phyloP scores from a whole-genome alignment of 2,113 vertebrate genomes.

The Elephas maximus region DNA sequence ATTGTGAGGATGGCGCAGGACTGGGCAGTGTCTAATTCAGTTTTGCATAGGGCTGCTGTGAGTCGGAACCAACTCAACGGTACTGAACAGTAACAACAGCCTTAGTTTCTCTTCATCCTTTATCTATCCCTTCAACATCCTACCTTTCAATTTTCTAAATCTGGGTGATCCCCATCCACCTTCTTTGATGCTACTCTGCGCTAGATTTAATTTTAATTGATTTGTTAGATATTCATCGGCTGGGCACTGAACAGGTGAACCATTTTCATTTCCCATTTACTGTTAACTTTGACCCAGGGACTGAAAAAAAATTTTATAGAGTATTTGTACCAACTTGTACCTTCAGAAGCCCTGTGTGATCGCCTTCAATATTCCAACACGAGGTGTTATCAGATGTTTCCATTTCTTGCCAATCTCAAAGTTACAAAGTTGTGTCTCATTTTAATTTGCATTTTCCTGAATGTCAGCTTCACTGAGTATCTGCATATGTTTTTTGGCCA shows the following conservation, averaged over 20 bases:
- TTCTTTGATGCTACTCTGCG: neutral
- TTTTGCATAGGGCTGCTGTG: neutral
- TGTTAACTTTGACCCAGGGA: neutral
- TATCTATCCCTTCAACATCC: neutral
- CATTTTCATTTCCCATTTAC: neutral
- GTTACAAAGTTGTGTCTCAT: neutral
- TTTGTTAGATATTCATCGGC: neutral
- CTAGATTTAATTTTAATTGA: slow-evolving; percentile 30
- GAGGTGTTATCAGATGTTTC: neutral
- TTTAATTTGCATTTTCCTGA: slow-evolving; percentile 27
- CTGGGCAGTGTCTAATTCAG: too few species aligned
- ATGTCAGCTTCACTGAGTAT: neutral
- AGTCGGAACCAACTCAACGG: neutral
- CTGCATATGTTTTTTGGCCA: slow-evolving; percentile 4
- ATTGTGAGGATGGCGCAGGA: too few species aligned
- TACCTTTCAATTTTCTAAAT: neutral
- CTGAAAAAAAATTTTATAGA: neutral
- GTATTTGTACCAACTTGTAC: neutral
- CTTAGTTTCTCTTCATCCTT: neutral
- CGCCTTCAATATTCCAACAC: neutral
- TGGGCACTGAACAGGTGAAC: neutral
- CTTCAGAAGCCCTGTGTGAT: neutral
- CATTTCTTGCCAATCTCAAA: neutral
- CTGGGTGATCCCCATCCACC: neutral
- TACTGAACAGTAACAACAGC: neutral